Base-by-base conservation (phyloP, 1,140 invertebrate genomes). In the Drosophila mauritiana region DNA sequence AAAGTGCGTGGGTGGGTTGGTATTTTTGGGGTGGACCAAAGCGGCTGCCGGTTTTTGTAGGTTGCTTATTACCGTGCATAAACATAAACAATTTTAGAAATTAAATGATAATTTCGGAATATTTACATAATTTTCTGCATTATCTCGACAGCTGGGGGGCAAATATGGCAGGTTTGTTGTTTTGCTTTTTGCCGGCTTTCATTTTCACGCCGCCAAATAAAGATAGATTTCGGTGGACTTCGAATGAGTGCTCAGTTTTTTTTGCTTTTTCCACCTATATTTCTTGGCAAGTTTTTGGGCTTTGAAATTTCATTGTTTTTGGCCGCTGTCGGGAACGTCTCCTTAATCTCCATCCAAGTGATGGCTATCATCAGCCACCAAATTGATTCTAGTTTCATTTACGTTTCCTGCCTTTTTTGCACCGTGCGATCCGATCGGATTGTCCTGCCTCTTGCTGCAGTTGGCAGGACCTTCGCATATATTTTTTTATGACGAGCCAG, bases 41-140 rank as follows among this genome's bases (percentile, higher is more conserved):
- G 20, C 15, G 40, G 34, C 10, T 54, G 48, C 39, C 45, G 48
- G 20, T 68, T 43, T 43, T 55, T 25, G 74, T 49, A 65, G 83
- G 83, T 79, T 86, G 83, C 83, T 88, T 86, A 86, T 86, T 86
- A 86, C 83, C 84, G 83, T 77, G 63, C 80, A 88, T 88, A 88
- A 88, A 88, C 84, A 88, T 83, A 83, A 86, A 86, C 83, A 88
- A 86, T 89, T 88, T 89, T 89, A 83, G 83, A 88, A 88, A 88
- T 88, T 88, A 88, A 88, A 88, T 88, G 83, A 89, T 88, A 89
- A 88, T 88, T 88, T 88, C 36, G 34, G 68, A 89, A 89, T 89
- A 86, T 86, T 86, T 86, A 86, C 83, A 88, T 86, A 86, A 86
- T 89, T 88, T 88, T 89, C 84, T 89, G 80, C 83, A 88, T 84